Evolutionary conservation across 2,113 vertebrate species (phyloP).

Genomic region (Xiphophorus couchianus): DNA sequence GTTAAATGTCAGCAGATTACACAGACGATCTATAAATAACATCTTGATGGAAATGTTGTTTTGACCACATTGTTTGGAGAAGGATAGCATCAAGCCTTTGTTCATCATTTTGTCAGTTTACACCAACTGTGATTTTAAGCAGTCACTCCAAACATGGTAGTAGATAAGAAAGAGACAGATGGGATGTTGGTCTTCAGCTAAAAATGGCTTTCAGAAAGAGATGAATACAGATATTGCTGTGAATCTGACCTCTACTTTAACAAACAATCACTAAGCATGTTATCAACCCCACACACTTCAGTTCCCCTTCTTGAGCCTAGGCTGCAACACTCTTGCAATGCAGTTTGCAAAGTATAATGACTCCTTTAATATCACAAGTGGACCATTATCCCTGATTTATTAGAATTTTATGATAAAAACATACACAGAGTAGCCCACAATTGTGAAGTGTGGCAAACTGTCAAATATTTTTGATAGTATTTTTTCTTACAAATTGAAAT

Average conservation of each 20-base stretch:
- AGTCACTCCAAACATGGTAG: neutral
- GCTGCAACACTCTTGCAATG: too few relatives aligned
- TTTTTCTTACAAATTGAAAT: too few relatives aligned
- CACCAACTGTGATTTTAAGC: neutral
- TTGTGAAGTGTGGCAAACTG: neutral
- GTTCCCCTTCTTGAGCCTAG: neutral
- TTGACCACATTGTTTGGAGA: neutral
- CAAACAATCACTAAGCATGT: neutral
- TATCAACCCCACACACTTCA: neutral
- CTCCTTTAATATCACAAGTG: too few relatives aligned
- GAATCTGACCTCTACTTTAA: neutral
- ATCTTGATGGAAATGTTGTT: conserved; percentile 1
- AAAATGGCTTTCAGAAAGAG: neutral
- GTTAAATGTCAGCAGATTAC: neutral
- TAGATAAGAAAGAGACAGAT: neutral
- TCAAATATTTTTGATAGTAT: too few relatives aligned
- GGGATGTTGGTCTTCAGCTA: neutral
- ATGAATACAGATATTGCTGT: too few relatives aligned
- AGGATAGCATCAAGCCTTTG: neutral
- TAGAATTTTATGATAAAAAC: neutral
- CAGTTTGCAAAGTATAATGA: too few relatives aligned
- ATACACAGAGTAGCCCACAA: neutral
- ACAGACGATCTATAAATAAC: conserved; percentile 2
- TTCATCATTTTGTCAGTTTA: neutral
- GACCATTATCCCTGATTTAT: neutral